Percentiles rank a stretch among this genome's conserved stretches.
phyloP scores from a whole-genome alignment of 35 echinoderm and acorn worm species.

The Anneissia japonica region DNA sequence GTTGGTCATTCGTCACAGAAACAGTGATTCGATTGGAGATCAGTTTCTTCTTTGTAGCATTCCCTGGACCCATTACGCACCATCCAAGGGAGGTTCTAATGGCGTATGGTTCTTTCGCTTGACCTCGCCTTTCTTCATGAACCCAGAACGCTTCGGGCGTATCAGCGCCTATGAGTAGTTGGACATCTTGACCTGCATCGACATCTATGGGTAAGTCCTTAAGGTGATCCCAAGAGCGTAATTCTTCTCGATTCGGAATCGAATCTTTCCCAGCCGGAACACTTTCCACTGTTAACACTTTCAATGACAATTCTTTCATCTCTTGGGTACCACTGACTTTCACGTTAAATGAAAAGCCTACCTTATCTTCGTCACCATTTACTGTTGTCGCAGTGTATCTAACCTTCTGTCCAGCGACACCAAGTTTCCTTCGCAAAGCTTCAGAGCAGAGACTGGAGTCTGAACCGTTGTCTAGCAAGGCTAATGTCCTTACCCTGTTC shows the following conservation, averaged over 20 bases:
- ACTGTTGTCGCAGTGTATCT: neutral
- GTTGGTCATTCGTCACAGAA: neutral
- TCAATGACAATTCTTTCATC: neutral
- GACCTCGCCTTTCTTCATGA: conserved; percentile 3
- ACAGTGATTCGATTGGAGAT: neutral
- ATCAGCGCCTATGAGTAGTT: conserved; percentile 30
- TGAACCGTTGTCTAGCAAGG: conserved; percentile 23
- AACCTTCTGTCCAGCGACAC: neutral
- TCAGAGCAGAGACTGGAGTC: neutral
- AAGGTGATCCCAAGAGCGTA: conserved; percentile 11
- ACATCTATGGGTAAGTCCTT: neutral
- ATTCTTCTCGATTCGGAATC: conserved; percentile 6
- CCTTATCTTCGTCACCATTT: neutral
- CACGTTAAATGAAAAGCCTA: neutral
- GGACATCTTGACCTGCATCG: neutral
- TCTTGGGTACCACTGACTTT: neutral
- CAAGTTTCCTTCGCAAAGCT: conserved; percentile 4
- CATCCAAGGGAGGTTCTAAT: conserved; percentile 16
- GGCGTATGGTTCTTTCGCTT: conserved; percentile 24
- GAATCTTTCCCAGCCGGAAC: neutral
- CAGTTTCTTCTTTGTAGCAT: neutral
- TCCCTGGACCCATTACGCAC: conserved; percentile 26
- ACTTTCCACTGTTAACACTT: neutral
- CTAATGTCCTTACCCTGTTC: neutral
- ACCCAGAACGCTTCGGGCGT: conserved; percentile 25